Evolutionary conservation across 2,113 vertebrate genomes (phyloP).

Genomic region (Cariama cristata): DNA sequence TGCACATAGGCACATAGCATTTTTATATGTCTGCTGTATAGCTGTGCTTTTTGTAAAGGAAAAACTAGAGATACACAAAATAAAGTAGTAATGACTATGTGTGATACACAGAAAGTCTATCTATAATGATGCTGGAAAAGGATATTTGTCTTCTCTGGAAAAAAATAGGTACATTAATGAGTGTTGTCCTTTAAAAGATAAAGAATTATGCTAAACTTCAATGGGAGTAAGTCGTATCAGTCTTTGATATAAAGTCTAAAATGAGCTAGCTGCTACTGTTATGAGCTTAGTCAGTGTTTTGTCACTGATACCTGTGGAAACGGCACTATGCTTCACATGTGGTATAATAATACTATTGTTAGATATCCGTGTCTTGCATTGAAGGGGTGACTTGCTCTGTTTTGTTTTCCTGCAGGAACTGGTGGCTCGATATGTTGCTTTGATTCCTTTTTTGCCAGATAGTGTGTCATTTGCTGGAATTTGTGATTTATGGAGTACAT

Average conservation of each 20-base stretch:
- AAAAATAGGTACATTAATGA: background rate
- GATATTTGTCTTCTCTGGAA: background rate
- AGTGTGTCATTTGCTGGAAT: conserved; percentile 86
- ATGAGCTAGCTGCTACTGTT: background rate
- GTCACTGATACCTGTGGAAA: background rate
- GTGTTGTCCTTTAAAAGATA: background rate
- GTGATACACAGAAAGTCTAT: background rate
- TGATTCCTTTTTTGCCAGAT: conserved; percentile 94
- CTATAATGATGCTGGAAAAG: background rate
- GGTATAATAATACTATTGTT: background rate
- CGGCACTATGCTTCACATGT: background rate
- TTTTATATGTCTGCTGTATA: background rate
- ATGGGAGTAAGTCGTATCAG: background rate
- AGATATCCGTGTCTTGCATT: rapidly evolving
- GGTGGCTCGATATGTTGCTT: conserved; percentile 88
- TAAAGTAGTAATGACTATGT: background rate
- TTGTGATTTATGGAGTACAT: conserved; percentile 96
- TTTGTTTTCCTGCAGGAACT: conserved; percentile 78
- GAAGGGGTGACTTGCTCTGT: background rate
- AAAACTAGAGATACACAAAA: background rate
- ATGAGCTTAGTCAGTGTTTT: background rate
- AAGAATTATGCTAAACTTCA: background rate
- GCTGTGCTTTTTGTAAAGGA: background rate
- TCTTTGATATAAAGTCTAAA: background rate
- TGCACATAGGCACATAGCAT: background rate